phyloP scores from a whole-genome alignment of 2,797 vertebrate species.

The Phylloscopus collybita region DNA sequence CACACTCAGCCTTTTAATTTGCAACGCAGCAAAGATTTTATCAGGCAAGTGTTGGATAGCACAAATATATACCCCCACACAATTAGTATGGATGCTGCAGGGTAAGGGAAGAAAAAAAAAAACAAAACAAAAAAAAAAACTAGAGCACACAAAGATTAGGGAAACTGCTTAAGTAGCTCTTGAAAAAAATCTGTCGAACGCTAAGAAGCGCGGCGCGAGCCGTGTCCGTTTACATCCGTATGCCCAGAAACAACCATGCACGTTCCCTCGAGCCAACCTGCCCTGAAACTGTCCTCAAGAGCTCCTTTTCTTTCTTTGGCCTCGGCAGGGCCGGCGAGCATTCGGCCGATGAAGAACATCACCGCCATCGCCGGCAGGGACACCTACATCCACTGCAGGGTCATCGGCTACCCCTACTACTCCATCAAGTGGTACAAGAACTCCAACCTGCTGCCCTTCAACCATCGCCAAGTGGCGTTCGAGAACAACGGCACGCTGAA shows the following conservation, averaged over 20 bases:
- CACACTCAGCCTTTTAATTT: constrained; percentile 43
- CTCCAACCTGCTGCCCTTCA: constrained; percentile 94
- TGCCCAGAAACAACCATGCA: not conserved
- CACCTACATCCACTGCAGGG: constrained; percentile 96
- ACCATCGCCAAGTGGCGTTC: constrained; percentile 96
- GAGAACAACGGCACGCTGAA: constrained; percentile 97
- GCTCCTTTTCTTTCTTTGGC: constrained; percentile 76
- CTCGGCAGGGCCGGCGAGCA: constrained; percentile 91
- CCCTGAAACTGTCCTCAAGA: constrained; percentile 85
- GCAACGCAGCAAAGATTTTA: constrained; percentile 15
- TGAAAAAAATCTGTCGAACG: constrained; percentile 2
- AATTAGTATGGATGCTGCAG: constrained; percentile 42
- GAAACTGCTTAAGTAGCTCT: constrained; percentile 32
- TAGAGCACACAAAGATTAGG: constrained; percentile 42
- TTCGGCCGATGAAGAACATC: constrained; percentile 98
- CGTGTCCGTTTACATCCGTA: not conserved
- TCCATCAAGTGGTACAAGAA: constrained; percentile 99
- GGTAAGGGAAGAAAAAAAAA: not conserved
- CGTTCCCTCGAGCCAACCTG: not conserved
- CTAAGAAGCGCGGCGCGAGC: not conserved
- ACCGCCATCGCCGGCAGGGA: constrained; percentile 96
- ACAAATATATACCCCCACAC: not conserved
- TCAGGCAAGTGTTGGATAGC: constrained; percentile 9
- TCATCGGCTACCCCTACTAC: constrained; percentile 98
- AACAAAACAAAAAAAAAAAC: constrained; percentile 26